Evolutionary conservation across 1,140 invertebrate genomes (phyloP).

Genomic region (Phymastichus coffea): DNA sequence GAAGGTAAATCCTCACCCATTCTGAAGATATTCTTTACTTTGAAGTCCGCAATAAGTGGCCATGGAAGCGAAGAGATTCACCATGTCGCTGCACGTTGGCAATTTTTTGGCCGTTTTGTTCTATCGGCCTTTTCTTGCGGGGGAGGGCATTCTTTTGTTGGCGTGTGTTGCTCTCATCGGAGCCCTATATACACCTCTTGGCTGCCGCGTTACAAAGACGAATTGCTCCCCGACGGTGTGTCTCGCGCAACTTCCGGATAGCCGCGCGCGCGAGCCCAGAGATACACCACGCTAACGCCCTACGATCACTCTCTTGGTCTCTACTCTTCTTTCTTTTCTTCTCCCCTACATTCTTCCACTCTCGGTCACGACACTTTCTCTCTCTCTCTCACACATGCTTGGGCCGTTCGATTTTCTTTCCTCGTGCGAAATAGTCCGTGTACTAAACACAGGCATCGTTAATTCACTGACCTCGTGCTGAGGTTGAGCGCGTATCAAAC

Average conservation of each 20-base stretch:
- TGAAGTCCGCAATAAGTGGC: no score
- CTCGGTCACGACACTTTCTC: background rate
- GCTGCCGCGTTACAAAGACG: slow-evolving; percentile 35
- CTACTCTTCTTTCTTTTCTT: background rate
- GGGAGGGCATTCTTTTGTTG: slow-evolving; percentile 21
- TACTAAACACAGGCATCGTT: no score
- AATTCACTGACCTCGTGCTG: no score
- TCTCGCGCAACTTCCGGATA: slow-evolving; percentile 32
- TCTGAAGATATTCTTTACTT: no score
- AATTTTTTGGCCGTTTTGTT: no score
- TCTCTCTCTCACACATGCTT: background rate
- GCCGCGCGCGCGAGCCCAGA: slow-evolving; percentile 23
- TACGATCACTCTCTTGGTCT: slow-evolving; percentile 27
- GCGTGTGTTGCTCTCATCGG: slow-evolving; percentile 28
- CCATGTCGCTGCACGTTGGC: no score
- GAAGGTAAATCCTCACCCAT: no score
- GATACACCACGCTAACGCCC: slow-evolving; percentile 29
- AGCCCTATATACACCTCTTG: slow-evolving; percentile 27
- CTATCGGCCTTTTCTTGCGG: slow-evolving; percentile 27
- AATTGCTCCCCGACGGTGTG: slow-evolving; percentile 36
- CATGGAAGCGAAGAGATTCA: no score
- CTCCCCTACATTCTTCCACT: background rate
- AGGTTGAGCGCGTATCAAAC: no score
- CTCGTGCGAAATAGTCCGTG: no score
- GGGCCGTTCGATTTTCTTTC: background rate